Evolutionary conservation across 2,888 invertebrate species (phyloP), one percentile per base, ranked within the genome.

Genomic region (Cremastinae sp.): DNA sequence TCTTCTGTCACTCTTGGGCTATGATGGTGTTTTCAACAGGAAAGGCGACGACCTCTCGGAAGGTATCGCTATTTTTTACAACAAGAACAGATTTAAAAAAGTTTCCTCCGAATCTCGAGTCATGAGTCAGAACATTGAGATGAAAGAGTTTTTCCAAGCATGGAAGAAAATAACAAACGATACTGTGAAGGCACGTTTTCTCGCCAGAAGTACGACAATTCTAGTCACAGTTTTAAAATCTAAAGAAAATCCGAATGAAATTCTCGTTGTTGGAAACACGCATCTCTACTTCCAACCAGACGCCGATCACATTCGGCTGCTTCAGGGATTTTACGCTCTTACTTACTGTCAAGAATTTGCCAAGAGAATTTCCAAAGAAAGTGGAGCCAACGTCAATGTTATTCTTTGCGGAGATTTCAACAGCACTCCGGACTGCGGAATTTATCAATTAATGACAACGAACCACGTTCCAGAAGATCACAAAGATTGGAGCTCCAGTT

Each of bases 351-450:
- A 94, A 81, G 89, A 93, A 84, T 81, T 94, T 28, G 90, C 92
- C 12, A 89, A 90, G 20, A 83, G 88, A 62, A 79, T 91, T 8
- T 89, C 90, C 68, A 82, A 87, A 65, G 18, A 43, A 9, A n/a
- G n/a, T 0, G 83, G 88, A 0, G 84, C 88, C n/a, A 89, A 91
- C 38, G 91, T 96, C 28, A 93, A 94, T 0, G 84, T 97, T 0
- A 89, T 98, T 69, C 92, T 97, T 81, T 96, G 96, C 90, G 98
- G 98, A 0, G 98, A 98, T 89, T 97, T 98, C 84, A 98, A 98
- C 87, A 96, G 96, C 88, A 93, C 93, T 0, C 97, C 97, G 0
- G 93, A 94, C 62, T 95, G 94, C 87, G 96, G 96, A 0, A 93
- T 97, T 83, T 96, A 94, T 89, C 92, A 94, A 84, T 91, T 97